Conservation (phyloP, 1,140 invertebrate species). For the Lasioglossum albipes region DNA sequence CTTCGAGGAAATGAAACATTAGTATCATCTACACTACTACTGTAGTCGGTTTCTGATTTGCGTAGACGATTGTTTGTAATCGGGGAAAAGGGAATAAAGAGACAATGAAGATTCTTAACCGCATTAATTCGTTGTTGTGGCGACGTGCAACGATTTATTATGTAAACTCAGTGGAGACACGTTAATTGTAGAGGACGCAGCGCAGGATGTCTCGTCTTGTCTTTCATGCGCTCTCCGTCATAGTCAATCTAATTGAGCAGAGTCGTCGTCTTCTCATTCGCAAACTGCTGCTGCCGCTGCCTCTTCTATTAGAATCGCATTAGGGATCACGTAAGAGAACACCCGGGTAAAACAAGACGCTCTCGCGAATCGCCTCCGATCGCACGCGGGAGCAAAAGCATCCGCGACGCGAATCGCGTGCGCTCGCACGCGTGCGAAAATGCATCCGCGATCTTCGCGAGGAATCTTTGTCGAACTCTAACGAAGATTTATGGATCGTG, state of each 20-base stretch:
- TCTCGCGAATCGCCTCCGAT: not conserved
- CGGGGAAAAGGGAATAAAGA: not conserved
- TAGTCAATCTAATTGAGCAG: not conserved
- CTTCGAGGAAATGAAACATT: constrained; percentile 32
- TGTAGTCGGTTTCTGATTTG: constrained; percentile 13
- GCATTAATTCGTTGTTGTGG: not conserved
- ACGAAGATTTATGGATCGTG: constrained; percentile 28
- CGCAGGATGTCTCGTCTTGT: not conserved
- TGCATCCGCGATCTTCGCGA: not conserved
- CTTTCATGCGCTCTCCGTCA: not conserved
- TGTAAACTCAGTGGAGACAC: constrained; percentile 4
- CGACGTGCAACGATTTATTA: not conserved
- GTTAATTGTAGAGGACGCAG: not conserved
- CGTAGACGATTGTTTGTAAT: not conserved
- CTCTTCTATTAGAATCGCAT: constrained; percentile 27
- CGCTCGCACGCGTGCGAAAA: not conserved
- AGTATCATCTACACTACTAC: constrained; percentile 37
- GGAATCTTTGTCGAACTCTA: constrained; percentile 11
- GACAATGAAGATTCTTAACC: too few relatives aligned
- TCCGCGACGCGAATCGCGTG: not conserved
- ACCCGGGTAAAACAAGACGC: constrained; percentile 7
- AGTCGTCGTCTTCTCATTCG: not conserved
- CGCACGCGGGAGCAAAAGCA: not conserved
- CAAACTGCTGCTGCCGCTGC: not conserved
- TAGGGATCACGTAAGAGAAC: constrained; percentile 42